Conservation (phyloP, 1,140 invertebrate species). For the Oreohelix idahoensis region DNA sequence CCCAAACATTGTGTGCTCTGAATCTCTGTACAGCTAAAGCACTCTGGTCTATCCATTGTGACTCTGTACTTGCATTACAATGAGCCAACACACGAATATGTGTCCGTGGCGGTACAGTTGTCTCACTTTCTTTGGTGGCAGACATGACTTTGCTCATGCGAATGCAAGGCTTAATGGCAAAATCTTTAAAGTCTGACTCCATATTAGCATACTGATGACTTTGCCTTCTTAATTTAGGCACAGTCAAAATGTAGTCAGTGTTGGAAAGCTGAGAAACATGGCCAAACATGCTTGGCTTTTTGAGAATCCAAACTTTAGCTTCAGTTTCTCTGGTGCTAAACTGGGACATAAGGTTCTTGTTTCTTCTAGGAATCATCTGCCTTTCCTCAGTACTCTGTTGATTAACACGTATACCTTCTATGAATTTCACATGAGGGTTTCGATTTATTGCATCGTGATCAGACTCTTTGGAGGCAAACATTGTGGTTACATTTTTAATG, state of each 20-base stretch:
- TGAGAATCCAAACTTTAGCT: conserved; percentile 55
- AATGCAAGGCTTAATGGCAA: conserved; percentile 59
- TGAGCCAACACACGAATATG: conserved; percentile 47
- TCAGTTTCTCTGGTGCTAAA: conserved; percentile 50
- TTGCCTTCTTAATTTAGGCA: conserved; percentile 57
- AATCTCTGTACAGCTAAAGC: conserved; percentile 56
- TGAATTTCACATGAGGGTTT: conserved; percentile 43
- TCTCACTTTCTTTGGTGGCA: conserved; percentile 50
- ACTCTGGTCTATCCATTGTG: conserved; percentile 60
- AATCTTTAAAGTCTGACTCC: conserved; percentile 63
- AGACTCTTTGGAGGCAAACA: conserved; percentile 53
- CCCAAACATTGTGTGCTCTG: conserved; percentile 58
- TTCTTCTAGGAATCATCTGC: conserved; percentile 31
- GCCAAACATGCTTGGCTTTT: conserved; percentile 63
- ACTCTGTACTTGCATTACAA: conserved; percentile 59
- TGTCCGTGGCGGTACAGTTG: conserved; percentile 28
- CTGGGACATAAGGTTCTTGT: conserved; percentile 10
- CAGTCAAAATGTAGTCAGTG: conserved; percentile 46
- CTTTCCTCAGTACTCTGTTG: conserved; percentile 50
- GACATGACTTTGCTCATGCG: conserved; percentile 57
- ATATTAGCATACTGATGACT: conserved; percentile 50
- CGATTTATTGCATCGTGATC: conserved; percentile 19
- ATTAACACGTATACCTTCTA: conserved; percentile 44
- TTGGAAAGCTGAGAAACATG: conserved; percentile 64
- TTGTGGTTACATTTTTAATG: conserved; percentile 44